Percentiles rank a stretch among this genome's conserved stretches.
Evolutionary conservation across 1,140 invertebrate genomes (phyloP).

Genomic region (Drosophila athabasca): DNA sequence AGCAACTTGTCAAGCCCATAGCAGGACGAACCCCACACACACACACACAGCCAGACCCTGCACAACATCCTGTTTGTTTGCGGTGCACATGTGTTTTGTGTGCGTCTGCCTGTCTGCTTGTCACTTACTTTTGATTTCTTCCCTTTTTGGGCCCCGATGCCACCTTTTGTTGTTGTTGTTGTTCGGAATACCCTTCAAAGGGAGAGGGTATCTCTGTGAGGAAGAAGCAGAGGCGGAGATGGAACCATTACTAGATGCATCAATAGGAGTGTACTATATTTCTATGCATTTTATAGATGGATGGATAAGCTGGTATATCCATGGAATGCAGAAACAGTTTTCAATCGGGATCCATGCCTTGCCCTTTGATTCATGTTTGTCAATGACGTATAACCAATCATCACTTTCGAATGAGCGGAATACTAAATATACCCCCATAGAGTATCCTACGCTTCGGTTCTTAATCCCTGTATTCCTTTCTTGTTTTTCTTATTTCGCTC

Average conservation of each 20-base stretch:
- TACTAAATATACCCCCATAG: neutral
- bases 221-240: no score
- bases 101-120: constrained; percentile 77
- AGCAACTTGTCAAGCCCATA: constrained; percentile 57
- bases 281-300: no score
- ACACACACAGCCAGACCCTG: neutral
- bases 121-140: constrained; percentile 80
- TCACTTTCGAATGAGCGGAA: no score
- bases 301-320: no score
- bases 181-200: no score
- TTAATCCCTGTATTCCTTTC: neutral
- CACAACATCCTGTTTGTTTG: constrained; percentile 63
- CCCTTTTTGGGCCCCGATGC: constrained; percentile 30
- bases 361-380: no score
- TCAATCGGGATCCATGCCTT: no score
- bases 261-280: no score
- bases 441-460: neutral
- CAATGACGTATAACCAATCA: no score
- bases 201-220: neutral
- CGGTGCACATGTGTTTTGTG: constrained; percentile 79
- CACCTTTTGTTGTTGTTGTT: constrained; percentile 7
- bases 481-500: constrained; percentile 51
- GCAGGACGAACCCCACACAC: constrained; percentile 15
- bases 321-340: no score
- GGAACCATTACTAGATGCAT: no score